Conservation (phyloP, 2,797 vertebrate genomes). For the Oceanodroma leucorhoa region DNA sequence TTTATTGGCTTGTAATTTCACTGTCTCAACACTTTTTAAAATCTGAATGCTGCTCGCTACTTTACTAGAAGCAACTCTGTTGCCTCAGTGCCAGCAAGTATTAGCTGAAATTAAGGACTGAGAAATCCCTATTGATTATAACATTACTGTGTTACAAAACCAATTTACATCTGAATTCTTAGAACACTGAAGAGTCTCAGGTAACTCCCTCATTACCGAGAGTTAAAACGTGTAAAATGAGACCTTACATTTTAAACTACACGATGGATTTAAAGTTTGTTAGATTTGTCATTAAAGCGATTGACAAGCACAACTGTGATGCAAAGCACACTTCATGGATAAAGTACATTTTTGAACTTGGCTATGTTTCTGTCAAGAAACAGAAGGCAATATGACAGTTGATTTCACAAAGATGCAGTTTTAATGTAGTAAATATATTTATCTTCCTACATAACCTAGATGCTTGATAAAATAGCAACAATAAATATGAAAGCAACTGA, state of each 20-base stretch:
- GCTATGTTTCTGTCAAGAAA: neutral
- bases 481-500: neutral
- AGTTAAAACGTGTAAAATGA: neutral
- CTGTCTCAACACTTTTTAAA: neutral
- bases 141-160: neutral
- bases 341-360: neutral
- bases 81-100: neutral
- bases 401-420: neutral
- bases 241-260: slow-evolving; percentile 27
- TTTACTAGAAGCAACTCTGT: neutral
- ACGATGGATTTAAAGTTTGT: neutral
- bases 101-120: slow-evolving; percentile 27
- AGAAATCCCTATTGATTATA: slow-evolving; percentile 60
- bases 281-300: neutral
- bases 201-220: neutral
- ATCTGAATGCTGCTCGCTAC: neutral
- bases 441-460: neutral
- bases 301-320: neutral
- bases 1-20: neutral
- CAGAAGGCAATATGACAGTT: neutral
- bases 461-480: neutral
- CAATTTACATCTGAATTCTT: neutral
- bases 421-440: neutral
- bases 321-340: neutral
- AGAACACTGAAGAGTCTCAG: neutral